Percentiles rank a stretch among this genome's conserved stretches.
Conservation (phyloP, 2,888 invertebrate genomes). For the Heterodera filipjevi region DNA sequence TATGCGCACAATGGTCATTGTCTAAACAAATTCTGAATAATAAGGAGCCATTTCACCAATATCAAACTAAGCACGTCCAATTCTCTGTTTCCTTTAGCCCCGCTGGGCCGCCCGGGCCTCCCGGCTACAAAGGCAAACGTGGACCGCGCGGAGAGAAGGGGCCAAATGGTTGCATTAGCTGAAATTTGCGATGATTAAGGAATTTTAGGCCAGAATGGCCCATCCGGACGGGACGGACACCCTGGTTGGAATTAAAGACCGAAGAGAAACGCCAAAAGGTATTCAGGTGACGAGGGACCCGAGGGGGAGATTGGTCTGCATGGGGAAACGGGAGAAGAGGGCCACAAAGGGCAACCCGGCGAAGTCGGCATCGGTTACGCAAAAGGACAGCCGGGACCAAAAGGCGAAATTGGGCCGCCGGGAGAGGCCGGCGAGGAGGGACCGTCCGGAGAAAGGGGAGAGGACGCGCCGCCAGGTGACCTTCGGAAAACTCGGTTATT, state of each 20-base stretch:
- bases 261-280: not conserved
- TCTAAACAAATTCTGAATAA: not conserved
- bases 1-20: not conserved
- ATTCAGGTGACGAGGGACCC: constrained; percentile 30
- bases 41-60: not conserved
- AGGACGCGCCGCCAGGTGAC: constrained; percentile 49
- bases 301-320: constrained; percentile 26
- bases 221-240: constrained; percentile 22
- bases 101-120: constrained; percentile 48
- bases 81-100: constrained; percentile 46
- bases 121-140: constrained; percentile 57
- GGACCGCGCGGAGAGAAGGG: constrained; percentile 60
- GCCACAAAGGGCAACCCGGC: constrained; percentile 34
- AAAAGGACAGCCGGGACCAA: constrained; percentile 33
- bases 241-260: not conserved
- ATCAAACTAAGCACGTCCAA: not conserved
- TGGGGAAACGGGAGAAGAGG: constrained; percentile 19
- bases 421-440: constrained; percentile 39
- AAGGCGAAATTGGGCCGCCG: constrained; percentile 30
- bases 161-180: constrained; percentile 41
- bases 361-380: constrained; percentile 30
- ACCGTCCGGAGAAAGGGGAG: constrained; percentile 60
- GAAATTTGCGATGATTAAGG: not conserved
- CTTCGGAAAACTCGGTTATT: not conserved
- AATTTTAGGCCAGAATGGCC: constrained; percentile 9